A percentile compares a stretch with the other conserved stretches of the same genome.
Conservation (phyloP, 2,113 vertebrate genomes). For the Pardalotus punctatus region DNA sequence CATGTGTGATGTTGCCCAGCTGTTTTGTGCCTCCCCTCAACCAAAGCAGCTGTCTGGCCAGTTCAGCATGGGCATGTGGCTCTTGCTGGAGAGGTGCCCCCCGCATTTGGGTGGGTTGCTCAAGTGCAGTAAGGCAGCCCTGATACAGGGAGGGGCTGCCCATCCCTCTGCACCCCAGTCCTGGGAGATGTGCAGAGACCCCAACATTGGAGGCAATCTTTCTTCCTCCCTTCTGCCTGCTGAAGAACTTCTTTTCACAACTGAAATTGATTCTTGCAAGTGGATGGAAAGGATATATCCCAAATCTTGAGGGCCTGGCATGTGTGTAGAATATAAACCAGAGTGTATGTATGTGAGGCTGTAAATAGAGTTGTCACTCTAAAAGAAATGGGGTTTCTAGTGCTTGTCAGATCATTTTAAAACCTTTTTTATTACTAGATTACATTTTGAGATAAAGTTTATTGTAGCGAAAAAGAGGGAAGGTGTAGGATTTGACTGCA, state of each 20-base stretch:
- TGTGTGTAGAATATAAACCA: background rate
- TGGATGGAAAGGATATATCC: conserved; percentile 3
- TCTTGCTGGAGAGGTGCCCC: background rate
- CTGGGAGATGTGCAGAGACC: background rate
- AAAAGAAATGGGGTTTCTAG: conserved; percentile 35
- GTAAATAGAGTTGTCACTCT: conserved; percentile 59
- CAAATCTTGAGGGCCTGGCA: background rate
- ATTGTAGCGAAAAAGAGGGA: conserved; percentile 36
- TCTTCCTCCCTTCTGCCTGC: background rate
- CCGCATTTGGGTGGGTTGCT: background rate
- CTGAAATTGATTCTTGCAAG: background rate
- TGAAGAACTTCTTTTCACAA: background rate
- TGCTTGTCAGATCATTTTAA: conserved; percentile 57
- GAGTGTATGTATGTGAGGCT: background rate
- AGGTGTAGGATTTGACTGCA: conserved; percentile 36
- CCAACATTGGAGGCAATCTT: rapidly evolving
- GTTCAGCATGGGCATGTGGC: background rate
- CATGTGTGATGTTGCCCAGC: background rate
- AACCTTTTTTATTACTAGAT: conserved; percentile 65
- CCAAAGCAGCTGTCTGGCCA: background rate
- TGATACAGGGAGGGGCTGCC: background rate
- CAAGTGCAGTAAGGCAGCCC: background rate
- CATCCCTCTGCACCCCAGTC: rapidly evolving
- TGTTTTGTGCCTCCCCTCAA: background rate
- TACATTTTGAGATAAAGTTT: conserved; percentile 57